These are phyloP conservation scores for Sitta europaea DNA, from an alignment of 2,113 vertebrate species.

Conservation along the genomic window DNA sequence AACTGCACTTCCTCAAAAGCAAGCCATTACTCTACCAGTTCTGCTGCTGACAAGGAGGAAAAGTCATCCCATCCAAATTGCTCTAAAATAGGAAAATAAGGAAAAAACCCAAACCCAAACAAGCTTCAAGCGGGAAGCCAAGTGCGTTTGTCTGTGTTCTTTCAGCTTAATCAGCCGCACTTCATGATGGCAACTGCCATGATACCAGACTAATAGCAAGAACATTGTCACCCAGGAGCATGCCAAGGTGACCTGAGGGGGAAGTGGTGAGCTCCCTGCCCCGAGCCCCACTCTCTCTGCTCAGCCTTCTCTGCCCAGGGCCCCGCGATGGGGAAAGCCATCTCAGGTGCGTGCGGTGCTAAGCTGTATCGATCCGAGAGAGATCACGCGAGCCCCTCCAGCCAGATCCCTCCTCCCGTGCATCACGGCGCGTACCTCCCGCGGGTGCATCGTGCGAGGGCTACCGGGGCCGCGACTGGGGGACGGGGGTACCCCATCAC, in stretches of 20 bases:
- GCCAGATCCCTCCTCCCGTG: background rate
- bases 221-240: background rate
- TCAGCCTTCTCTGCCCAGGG: background rate
- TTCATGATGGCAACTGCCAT: background rate
- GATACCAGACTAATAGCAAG: background rate
- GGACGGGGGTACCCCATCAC: background rate
- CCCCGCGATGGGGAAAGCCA: background rate
- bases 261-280: background rate
- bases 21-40: background rate
- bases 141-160: background rate
- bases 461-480: background rate
- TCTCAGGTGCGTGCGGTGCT: rapidly evolving
- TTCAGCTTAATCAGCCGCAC: background rate
- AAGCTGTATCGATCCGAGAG: background rate
- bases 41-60: background rate
- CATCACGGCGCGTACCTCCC: background rate
- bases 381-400: rapidly evolving
- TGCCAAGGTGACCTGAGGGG: slow-evolving; percentile 48
- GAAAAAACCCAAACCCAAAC: background rate
- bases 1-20: background rate
- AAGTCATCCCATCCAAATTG: background rate
- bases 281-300: background rate
- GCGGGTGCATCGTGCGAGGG: background rate
- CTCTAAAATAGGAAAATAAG: background rate
- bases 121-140: background rate